Evolutionary conservation across 2,888 invertebrate species (phyloP), one percentile per base, ranked within the genome.

Genomic region (Pollenia labialis): DNA sequence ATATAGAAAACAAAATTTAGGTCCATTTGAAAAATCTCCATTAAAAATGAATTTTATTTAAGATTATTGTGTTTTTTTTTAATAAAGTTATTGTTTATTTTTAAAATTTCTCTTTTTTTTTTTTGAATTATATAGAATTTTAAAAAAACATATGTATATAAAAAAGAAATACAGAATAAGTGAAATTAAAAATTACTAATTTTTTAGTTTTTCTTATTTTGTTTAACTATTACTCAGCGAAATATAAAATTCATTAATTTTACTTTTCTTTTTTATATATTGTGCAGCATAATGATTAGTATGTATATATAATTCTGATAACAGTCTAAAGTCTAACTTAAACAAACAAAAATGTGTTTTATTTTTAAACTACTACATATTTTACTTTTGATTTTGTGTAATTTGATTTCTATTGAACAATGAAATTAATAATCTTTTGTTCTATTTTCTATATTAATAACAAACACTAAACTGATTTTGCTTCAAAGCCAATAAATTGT

Each of bases 261-360:
- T 42, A 32, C 32, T 32, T 32, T 32, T 32, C 32, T 32, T 32
- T 6, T 32, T 32, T 32, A 32, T 32, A 32, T 32, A 32, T 4
- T 32, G 0, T 32, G 6, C 32, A 42, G 16, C 18, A 74, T 60
- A 72, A 9, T 16, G 32, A 32, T 32, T 6, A 32, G 32, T 6
- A 32, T 23, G n/a, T 14, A 58, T 52, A 23, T 58, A 68, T 32
- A 81, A n/a, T 46, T 46, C 16, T 71, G 32, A 74, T 46, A 58
- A 54, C n/a, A 40, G 74, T 74, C 68, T 84, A 79, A 84, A 84
- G 79, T 84, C 72, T 58, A 79, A 44, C 44, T 79, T 68, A 48
- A 62, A 40, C 40, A 64, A 46, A 32, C 32, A 52, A 50, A 71
- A 3, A 18, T 18, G 10, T 54, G 18, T 60, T 23, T 48, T 68